Percentiles rank a stretch among this genome's conserved stretches.
phyloP scores from a whole-genome alignment of 1,140 invertebrate genomes.

The Mylabris phalerata region DNA sequence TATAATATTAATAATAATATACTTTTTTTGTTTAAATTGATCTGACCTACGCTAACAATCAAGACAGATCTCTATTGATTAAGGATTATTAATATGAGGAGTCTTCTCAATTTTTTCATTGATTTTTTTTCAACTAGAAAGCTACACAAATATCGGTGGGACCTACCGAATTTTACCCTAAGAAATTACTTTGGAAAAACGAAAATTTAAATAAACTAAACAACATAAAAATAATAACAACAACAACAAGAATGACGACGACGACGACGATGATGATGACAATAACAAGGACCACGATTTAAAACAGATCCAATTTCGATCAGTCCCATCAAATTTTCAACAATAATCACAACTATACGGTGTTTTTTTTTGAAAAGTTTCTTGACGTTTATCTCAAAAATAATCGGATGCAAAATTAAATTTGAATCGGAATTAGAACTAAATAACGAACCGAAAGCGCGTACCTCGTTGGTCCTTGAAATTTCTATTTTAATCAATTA shows the following conservation, averaged over 20 bases:
- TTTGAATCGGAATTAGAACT: too few species aligned
- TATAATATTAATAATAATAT: conserved; percentile 34
- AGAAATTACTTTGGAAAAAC: background rate
- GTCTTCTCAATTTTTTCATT: conserved; percentile 35
- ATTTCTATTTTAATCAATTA: conserved; percentile 27
- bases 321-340: conserved; percentile 22
- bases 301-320: background rate
- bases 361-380: too few species aligned
- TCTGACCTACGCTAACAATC: conserved; percentile 40
- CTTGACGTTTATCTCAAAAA: too few species aligned
- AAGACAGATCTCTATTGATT: conserved; percentile 37
- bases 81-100: conserved; percentile 26
- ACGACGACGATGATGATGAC: background rate
- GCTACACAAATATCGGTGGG: conserved; percentile 34
- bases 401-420: too few species aligned
- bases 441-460: conserved; percentile 11
- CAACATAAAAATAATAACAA: background rate
- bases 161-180: background rate
- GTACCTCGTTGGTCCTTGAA: conserved; percentile 41
- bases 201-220: background rate
- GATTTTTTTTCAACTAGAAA: conserved; percentile 7
- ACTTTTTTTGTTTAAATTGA: conserved; percentile 29
- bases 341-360: conserved; percentile 24
- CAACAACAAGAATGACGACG: background rate
- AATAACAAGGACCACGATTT: background rate